phyloP scores from a whole-genome alignment of 2,113 vertebrate genomes.

The Recurvirostra avosetta region DNA sequence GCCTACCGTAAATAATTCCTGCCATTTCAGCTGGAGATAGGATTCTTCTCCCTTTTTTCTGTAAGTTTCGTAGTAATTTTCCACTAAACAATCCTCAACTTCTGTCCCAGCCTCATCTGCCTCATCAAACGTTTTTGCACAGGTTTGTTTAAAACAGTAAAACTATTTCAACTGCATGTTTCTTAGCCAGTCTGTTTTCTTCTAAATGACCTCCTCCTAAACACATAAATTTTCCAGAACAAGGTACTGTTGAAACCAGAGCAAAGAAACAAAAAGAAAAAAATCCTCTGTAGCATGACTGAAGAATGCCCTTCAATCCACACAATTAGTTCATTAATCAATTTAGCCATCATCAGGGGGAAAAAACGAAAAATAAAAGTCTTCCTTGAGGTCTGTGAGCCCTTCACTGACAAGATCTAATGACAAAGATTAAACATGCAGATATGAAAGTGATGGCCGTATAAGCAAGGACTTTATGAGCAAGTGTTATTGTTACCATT shows the following conservation, averaged over 20 bases:
- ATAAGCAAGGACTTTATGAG: not conserved
- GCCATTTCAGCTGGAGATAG: not conserved
- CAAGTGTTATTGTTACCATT: not conserved
- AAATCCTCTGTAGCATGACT: not conserved
- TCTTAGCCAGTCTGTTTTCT: not conserved
- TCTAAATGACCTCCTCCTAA: not conserved
- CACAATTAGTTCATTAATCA: not conserved
- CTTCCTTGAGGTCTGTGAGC: not conserved
- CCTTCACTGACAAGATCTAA: not conserved
- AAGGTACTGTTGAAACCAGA: not conserved
- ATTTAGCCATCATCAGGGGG: not conserved
- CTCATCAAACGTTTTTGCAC: not conserved
- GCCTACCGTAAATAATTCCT: not conserved
- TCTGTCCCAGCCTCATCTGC: not conserved
- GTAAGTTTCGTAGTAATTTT: not conserved
- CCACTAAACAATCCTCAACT: not conserved
- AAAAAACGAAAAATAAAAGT: not conserved
- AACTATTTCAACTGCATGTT: not conserved
- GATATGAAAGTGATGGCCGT: not conserved
- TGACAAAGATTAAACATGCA: not conserved
- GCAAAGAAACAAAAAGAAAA: not conserved
- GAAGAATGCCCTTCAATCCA: not conserved
- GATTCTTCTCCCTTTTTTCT: not conserved
- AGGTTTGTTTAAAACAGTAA: not conserved
- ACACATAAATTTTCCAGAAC: not conserved